These are phyloP conservation scores for Lagopus leucura DNA, from an alignment of 2,113 vertebrate genomes.

Conservation along the genomic window DNA sequence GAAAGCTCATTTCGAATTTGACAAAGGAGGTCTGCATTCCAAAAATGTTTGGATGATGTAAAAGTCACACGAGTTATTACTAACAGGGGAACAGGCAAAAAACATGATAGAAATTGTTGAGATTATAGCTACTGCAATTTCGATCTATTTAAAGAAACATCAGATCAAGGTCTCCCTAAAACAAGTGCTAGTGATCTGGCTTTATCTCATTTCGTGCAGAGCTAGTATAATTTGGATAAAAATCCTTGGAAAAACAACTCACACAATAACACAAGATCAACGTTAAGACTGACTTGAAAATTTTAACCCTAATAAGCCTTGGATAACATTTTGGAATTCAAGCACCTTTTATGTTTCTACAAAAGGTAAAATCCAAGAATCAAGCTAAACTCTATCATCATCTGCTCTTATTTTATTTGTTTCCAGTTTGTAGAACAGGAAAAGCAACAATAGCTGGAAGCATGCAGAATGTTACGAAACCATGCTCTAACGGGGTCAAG, in stretches of 20 bases:
- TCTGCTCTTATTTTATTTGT: not conserved
- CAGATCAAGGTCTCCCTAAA: not conserved
- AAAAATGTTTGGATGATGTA: not conserved
- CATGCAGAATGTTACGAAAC: not conserved
- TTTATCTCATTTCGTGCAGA: not conserved
- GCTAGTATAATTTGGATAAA: not conserved
- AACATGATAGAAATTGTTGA: not conserved
- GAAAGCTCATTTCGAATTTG: not conserved
- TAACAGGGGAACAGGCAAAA: not conserved
- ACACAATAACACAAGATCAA: not conserved
- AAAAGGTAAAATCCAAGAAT: not conserved
- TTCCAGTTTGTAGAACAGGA: not conserved
- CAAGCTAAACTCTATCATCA: not conserved
- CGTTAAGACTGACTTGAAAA: not conserved
- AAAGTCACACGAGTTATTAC: slow-evolving; percentile 15
- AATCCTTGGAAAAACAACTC: not conserved
- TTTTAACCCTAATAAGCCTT: not conserved
- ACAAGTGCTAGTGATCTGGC: not conserved
- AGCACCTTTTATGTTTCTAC: not conserved
- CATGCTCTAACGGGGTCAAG: not conserved
- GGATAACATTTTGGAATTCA: not conserved
- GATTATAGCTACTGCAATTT: not conserved
- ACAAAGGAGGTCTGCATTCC: not conserved
- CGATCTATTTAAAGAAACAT: not conserved
- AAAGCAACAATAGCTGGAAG: not conserved